A percentile compares a stretch with the other conserved stretches of the same genome.
These are phyloP conservation scores for Parnassius glacialis DNA, from an alignment of 2,888 invertebrate genomes.

Conservation along the genomic window DNA sequence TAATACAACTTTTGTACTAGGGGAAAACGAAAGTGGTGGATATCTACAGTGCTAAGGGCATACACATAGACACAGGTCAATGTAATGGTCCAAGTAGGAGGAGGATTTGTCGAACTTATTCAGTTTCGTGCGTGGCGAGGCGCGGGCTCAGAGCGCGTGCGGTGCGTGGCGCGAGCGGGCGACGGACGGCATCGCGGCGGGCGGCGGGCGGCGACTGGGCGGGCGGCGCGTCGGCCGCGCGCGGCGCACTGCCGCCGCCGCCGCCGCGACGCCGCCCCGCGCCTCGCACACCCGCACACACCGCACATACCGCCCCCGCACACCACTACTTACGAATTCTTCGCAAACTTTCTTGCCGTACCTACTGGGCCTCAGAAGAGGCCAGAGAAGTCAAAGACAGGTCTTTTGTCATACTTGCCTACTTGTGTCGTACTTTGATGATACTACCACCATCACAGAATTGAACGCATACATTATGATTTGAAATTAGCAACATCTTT, in stretches of 20 bases:
- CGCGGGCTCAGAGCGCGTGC: slow-evolving; percentile 51
- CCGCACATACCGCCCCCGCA: neutral
- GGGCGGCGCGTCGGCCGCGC: slow-evolving; percentile 79
- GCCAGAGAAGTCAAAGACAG: no score
- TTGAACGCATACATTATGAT: no score
- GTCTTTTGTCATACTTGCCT: no score
- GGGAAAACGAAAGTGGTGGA: slow-evolving; percentile 41
- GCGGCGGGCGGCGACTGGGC: slow-evolving; percentile 51
- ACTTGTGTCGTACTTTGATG: no score
- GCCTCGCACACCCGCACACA: slow-evolving; percentile 28
- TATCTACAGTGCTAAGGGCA: slow-evolving; percentile 2
- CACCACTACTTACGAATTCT: neutral
- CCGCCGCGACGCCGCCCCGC: slow-evolving; percentile 55
- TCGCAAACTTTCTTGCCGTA: slow-evolving; percentile 6
- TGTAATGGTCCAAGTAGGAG: slow-evolving; percentile 80
- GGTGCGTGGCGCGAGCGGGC: slow-evolving; percentile 44
- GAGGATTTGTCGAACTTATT: slow-evolving; percentile 80
- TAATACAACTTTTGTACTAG: slow-evolving; percentile 76
- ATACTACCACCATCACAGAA: no score
- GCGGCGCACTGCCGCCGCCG: slow-evolving; percentile 78
- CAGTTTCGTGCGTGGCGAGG: slow-evolving; percentile 60
- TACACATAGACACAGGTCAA: slow-evolving; percentile 48
- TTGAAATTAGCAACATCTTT: no score
- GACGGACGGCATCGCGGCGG: slow-evolving; percentile 43
- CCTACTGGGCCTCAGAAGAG: neutral